A percentile compares a stretch with the other conserved stretches of the same genome.
Evolutionary conservation across 2,797 vertebrate genomes (phyloP).

Genomic region (Urophycis tenuis): DNA sequence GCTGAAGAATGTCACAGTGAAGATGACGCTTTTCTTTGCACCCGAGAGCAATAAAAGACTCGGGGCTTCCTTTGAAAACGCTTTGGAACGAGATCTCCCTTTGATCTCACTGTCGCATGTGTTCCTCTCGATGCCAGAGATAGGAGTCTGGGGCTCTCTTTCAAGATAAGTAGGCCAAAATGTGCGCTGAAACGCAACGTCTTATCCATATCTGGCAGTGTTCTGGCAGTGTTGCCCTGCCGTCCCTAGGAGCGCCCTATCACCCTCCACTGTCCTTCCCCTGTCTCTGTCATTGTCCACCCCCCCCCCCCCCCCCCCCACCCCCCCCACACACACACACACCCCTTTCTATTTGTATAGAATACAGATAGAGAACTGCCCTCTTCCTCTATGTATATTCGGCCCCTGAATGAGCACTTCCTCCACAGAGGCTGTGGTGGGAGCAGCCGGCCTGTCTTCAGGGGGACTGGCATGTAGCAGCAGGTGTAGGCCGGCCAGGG

Average conservation of each 20-base stretch:
- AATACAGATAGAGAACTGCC: conserved; percentile 63
- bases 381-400: conserved; percentile 64
- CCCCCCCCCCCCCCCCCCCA: conserved; percentile 21
- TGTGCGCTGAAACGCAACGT: conserved; percentile 45
- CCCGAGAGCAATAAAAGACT: conserved; percentile 42
- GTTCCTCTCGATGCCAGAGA: conserved; percentile 47
- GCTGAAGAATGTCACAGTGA: conserved; percentile 34
- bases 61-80: conserved; percentile 43
- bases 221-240: conserved; percentile 57
- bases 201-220: conserved; percentile 69
- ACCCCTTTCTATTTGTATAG: conserved; percentile 40
- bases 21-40: conserved; percentile 36
- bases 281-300: conserved; percentile 35
- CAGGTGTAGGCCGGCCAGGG: conserved; percentile 60
- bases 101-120: conserved; percentile 58
- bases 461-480: conserved; percentile 55
- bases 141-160: conserved; percentile 53
- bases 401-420: conserved; percentile 49
- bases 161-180: conserved; percentile 55
- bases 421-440: conserved; percentile 48
- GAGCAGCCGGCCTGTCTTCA: conserved; percentile 60
- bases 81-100: conserved; percentile 31
- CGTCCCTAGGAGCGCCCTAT: conserved; percentile 32
- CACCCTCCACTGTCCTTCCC: conserved; percentile 42
- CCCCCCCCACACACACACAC: too few relatives aligned